Evolutionary conservation across 2,113 vertebrate genomes (phyloP).

Genomic region (Sinocyclocheilus anshuiensis): DNA sequence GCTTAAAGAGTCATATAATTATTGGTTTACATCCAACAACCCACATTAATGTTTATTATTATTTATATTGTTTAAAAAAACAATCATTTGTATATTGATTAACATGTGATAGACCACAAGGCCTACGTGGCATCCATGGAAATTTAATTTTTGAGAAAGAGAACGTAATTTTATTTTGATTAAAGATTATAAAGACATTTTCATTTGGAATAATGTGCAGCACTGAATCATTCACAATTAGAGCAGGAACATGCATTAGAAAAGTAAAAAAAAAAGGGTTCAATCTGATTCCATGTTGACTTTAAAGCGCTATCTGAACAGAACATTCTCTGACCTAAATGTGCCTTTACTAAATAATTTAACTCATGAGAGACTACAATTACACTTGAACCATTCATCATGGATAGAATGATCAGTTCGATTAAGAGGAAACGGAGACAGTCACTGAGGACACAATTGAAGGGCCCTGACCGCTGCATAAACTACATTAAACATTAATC

Average conservation of each 20-base stretch:
- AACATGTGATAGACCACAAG: not conserved
- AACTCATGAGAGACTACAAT: constrained; percentile 25
- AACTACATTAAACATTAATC: constrained; percentile 16
- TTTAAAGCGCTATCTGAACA: not conserved
- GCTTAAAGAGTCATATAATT: not conserved
- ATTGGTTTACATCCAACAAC: not conserved
- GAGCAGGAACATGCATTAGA: not conserved
- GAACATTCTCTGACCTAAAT: not conserved
- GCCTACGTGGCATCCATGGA: not conserved
- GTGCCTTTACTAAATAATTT: constrained; percentile 16
- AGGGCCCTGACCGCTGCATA: not conserved
- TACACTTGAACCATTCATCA: constrained; percentile 25
- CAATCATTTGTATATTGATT: not conserved
- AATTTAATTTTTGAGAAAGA: not conserved
- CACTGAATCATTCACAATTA: not conserved
- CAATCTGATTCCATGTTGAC: not conserved
- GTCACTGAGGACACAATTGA: not conserved
- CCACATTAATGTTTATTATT: not conserved
- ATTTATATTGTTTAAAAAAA: not conserved
- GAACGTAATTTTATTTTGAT: not conserved
- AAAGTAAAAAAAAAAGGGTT: not conserved
- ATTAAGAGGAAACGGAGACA: constrained; percentile 11
- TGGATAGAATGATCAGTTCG: constrained; percentile 4
- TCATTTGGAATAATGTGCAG: constrained; percentile 1
- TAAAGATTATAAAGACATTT: not conserved